A percentile compares a stretch with the other conserved stretches of the same genome.
Evolutionary conservation across 2,888 invertebrate genomes (phyloP).

Genomic region (Synanthedon myopaeformis): DNA sequence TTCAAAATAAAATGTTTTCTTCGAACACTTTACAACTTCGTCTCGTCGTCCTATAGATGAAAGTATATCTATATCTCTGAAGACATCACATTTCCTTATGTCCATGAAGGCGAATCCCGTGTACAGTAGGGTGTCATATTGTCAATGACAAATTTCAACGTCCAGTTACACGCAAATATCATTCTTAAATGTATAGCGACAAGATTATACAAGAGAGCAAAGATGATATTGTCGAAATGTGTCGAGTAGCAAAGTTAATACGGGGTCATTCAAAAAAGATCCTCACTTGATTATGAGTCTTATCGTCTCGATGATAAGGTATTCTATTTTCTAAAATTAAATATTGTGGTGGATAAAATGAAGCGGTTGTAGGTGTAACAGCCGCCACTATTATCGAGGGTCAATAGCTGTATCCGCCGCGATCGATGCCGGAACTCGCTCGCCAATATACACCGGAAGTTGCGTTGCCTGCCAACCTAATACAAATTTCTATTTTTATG

Average conservation of each 20-base stretch:
- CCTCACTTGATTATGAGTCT: conserved; percentile 3
- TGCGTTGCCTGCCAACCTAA: conserved; percentile 16
- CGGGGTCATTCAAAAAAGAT: neutral
- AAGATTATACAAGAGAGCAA: conserved; percentile 1
- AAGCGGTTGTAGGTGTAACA: conserved; percentile 19
- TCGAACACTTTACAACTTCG: no score
- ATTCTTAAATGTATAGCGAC: neutral
- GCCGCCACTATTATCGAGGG: conserved; percentile 32
- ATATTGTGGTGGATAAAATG: conserved; percentile 19
- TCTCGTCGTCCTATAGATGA: neutral
- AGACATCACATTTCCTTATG: conserved; percentile 5
- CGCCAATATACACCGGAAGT: conserved; percentile 34
- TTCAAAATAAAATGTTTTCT: no score
- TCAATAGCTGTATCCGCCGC: conserved; percentile 43
- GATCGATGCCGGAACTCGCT: conserved; percentile 47
- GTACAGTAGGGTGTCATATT: conserved; percentile 8
- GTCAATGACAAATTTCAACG: neutral
- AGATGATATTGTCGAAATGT: neutral
- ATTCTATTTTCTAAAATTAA: conserved; percentile 12
- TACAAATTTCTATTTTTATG: neutral
- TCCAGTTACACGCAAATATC: neutral
- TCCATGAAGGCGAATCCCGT: conserved; percentile 4
- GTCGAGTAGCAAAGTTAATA: conserved; percentile 3
- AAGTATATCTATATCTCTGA: neutral
- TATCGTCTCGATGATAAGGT: conserved; percentile 6